Percentiles rank a stretch among this genome's conserved stretches.
Evolutionary conservation across 2,888 invertebrate species (phyloP).

Genomic region (Nemapogon koenigi): DNA sequence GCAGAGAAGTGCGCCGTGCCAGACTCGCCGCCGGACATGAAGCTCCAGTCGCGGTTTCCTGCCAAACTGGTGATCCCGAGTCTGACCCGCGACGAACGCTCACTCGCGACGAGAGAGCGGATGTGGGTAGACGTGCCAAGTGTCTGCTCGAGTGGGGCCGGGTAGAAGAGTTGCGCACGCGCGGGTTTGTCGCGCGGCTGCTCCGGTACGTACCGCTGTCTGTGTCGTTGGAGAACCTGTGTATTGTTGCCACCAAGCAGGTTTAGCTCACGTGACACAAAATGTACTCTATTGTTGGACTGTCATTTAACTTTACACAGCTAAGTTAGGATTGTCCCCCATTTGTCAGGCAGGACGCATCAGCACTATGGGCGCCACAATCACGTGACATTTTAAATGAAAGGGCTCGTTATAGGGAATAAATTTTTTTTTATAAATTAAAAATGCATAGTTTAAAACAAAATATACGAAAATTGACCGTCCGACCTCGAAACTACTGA

Average conservation of each 20-base stretch:
- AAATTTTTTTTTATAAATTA: too few relatives aligned
- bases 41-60: not conserved
- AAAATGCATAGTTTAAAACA: too few relatives aligned
- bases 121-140: slow-evolving; percentile 77
- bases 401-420: too few relatives aligned
- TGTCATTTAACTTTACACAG: too few relatives aligned
- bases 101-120: slow-evolving; percentile 19
- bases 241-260: slow-evolving; percentile 67
- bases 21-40: slow-evolving; percentile 3
- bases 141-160: slow-evolving; percentile 80
- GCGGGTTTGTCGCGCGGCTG: slow-evolving; percentile 67
- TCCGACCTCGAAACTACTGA: too few relatives aligned
- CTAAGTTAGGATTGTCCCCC: too few relatives aligned
- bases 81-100: not conserved
- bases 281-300: not conserved
- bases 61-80: not conserved
- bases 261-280: not conserved
- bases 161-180: slow-evolving; percentile 62
- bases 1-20: slow-evolving; percentile 42
- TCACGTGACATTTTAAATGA: too few relatives aligned
- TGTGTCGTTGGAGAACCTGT: slow-evolving; percentile 81
- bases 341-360: slow-evolving; percentile 2
- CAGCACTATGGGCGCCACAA: too few relatives aligned
- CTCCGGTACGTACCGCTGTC: slow-evolving; percentile 69
- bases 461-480: too few relatives aligned